Evolutionary conservation across 2,113 vertebrate genomes (phyloP), one percentile per base, ranked within the genome.

Genomic region (Maccullochella peelii): DNA sequence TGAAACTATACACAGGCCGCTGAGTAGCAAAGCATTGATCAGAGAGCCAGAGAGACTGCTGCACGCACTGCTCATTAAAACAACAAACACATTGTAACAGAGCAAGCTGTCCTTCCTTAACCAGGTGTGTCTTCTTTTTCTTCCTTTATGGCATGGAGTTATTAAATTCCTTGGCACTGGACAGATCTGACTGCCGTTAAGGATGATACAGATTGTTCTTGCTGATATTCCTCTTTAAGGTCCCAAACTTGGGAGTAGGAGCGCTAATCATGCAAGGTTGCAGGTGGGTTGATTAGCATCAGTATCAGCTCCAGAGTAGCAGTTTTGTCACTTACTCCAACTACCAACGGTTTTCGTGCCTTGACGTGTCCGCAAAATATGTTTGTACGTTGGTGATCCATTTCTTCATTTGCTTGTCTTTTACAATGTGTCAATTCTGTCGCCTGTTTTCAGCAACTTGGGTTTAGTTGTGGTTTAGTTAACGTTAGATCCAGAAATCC

Each of bases 21-120:
- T 62, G 44, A 5, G 23, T 10, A n/a, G 67, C 62, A 38, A 65
- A 85, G 21, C 23, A 55, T 4, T 65, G 33, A 78, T 61, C 27
- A 66, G 8, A 72, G 33, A 74, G 23, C 25, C 57, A 40, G 63
- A 62, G 50, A 65, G 9, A 76, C 16, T 25, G 12, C 9, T 54
- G 61, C 62, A 59, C 44, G 21, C 21, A 10, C 15, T 36, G 63
- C 33, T 83, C 25, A 70, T 54, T 57, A 25, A 54, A n/a, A 3
- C 11, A 23, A 33, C 5, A 54, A 33, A 61, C 57, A 42, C 23
- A 8, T 12, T 5, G 30, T 21, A 52, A 52, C 23, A 65, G 25
- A 25, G 20, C 20, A 8, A 42, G 54, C 12, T 11, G n/a, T 42
- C 20, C 44, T 42, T 33, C 44, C 73, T 76, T 76, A 18, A 10